Evolutionary conservation across 2,113 vertebrate species (phyloP).

Genomic region (Aspidoscelis tigris): DNA sequence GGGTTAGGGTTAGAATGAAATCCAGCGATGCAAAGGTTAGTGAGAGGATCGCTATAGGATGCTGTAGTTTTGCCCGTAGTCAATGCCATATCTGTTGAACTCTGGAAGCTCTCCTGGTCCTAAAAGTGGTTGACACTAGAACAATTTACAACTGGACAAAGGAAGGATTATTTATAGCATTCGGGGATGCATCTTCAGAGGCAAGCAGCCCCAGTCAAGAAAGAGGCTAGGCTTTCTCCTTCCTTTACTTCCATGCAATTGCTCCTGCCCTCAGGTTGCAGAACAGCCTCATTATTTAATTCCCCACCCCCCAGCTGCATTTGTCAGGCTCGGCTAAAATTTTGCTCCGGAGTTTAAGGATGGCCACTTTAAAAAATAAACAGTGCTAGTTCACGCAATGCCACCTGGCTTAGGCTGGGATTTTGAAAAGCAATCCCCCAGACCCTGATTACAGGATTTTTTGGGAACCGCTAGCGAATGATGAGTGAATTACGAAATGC

Average conservation of each 20-base stretch:
- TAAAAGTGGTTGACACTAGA: background rate
- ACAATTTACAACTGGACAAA: background rate
- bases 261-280: slow-evolving; percentile 1
- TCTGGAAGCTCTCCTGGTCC: slow-evolving; percentile 43
- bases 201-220: slow-evolving; percentile 21
- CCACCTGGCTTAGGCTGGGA: background rate
- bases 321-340: background rate
- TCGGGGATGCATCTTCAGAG: background rate
- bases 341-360: background rate
- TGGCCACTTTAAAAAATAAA: background rate
- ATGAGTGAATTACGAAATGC: slow-evolving; percentile 15
- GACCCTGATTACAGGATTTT: slow-evolving; percentile 15
- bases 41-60: background rate
- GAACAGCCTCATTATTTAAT: background rate
- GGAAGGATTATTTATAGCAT: background rate
- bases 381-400: background rate
- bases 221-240: background rate
- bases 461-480: background rate
- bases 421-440: slow-evolving; percentile 42
- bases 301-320: rapidly evolving
- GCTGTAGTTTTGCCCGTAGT: background rate
- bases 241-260: background rate
- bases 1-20: background rate
- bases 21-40: background rate
- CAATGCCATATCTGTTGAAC: slow-evolving; percentile 7